Evolutionary conservation across 2,113 vertebrate species (phyloP), one percentile per base, ranked within the genome.

Genomic region (Phaetusa simplex): DNA sequence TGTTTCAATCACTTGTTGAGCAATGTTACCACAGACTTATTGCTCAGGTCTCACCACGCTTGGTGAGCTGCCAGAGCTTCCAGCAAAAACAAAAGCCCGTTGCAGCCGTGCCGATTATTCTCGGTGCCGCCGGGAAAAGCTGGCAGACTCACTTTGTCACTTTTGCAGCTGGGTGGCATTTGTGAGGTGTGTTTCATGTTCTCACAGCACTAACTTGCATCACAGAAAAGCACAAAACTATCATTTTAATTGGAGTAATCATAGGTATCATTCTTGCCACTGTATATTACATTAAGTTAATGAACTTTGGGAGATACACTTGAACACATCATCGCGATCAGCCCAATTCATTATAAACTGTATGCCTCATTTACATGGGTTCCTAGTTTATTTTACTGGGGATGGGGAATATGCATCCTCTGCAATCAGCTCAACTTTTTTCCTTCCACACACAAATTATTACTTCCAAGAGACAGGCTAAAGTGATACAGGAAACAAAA

Each of bases 281-380:
- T 92, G 71, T 92, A 64, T 91, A 96, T 91, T 95, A 88, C 92
- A 95, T 97, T 91, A 97, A 97, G 85, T 84, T 98, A 98, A 98
- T 97, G 97, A 97, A 97, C 93, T 92, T 96, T 66, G 87, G 92
- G 94, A 95, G 84, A 90, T 84, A 61, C 87, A 94, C 73, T 97
- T 97, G 91, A 98, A 96, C 82, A 97, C 85, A 96, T 97, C 82
- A 92, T 92, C 3, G 1, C 12, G 61, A 95, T 97, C 70, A 85
- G 65, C 82, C 86, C 88, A 96, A 92, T 97, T 96, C 95, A 95
- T 97, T 97, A 97, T 65, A 94, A 96, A 94, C 71, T 84, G 14
- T 91, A 94, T 95, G 92, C 79, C 64, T 97, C 96, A 97, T 98
- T 97, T 97, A 91, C 90, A 94, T 90, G 78, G 66, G 52, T 76